Evolutionary conservation across 2,113 vertebrate genomes (phyloP), one percentile per base, ranked within the genome.

Genomic region (Prolemur simus): DNA sequence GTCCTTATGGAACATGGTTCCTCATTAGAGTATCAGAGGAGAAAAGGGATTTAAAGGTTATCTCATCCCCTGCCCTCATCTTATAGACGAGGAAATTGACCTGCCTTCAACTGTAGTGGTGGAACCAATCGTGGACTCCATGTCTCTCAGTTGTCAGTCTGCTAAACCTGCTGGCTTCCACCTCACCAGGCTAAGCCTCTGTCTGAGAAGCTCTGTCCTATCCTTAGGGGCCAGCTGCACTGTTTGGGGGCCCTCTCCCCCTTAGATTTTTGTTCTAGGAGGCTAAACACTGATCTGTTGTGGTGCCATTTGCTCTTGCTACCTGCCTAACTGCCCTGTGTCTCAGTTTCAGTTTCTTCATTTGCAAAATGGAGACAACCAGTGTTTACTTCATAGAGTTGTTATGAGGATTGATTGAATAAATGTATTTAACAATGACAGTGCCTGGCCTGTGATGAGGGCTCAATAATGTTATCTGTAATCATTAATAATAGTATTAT

Each of bases 1-100:
- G 92, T 97, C 98, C 96, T 97, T 95, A 89, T 97, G 96, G 97
- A 97, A 45, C 74, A 93, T 69, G 20, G 64, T 95, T 92, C 27
- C 80, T 95, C 64, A 47, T 91, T 88, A 84, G 91, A 97, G 71
- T 95, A 77, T 97, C 74, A 97, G 89, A 96, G 91, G 95, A 82
- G 54, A 94, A 94, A 82, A 37, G 69, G 60, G 63, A 80, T 34
- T 60, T 81, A 17, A 81, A 89, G 93, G 91, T 94, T 93, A 95
- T 97, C 95, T 81, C 47, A 14, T 81, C 39, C 95, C 76, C 93
- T 80, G 91, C 49, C 82, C 73, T 88, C 13, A 45, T 77, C 87
- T 89, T 17, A 21, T 4, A 76, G 66, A 86, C 89, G 8, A 95
- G 89, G 77, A 85, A 71, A 71, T n/a, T 42, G 92, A 64, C 82